phyloP scores from a whole-genome alignment of 2,888 invertebrate species.

The Sinelater perroti region DNA sequence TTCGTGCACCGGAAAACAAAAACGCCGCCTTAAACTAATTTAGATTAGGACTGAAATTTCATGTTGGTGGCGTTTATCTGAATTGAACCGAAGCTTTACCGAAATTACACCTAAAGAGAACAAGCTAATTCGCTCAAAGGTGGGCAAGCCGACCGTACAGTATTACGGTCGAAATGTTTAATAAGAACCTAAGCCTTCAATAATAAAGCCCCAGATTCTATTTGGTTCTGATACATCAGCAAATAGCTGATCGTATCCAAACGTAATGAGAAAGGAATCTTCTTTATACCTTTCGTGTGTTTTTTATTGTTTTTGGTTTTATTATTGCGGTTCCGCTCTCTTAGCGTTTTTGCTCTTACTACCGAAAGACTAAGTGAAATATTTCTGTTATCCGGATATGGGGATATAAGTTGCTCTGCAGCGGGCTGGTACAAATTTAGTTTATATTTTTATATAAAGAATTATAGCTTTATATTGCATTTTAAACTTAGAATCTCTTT shows the following conservation, averaged over 20 bases:
- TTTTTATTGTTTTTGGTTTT: constrained; percentile 36
- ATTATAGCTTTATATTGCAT: too few species aligned
- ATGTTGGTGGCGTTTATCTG: constrained; percentile 11
- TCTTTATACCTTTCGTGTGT: constrained; percentile 31
- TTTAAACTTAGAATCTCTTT: too few species aligned
- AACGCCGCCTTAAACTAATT: neutral
- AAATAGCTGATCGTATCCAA: constrained; percentile 31
- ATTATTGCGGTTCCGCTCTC: constrained; percentile 29
- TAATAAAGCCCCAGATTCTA: constrained; percentile 35
- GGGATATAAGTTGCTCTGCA: too few species aligned
- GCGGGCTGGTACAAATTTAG: too few species aligned
- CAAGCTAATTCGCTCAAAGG: constrained; percentile 30
- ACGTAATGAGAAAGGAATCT: constrained; percentile 34
- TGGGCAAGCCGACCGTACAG: constrained; percentile 22
- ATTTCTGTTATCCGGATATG: too few species aligned
- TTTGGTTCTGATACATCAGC: constrained; percentile 38
- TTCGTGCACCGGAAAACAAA: too few species aligned
- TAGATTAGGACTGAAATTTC: neutral
- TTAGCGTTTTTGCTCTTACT: too few species aligned
- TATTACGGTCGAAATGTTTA: constrained; percentile 36
- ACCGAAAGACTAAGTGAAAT: too few species aligned
- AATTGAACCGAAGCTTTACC: constrained; percentile 23
- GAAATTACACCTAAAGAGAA: constrained; percentile 20
- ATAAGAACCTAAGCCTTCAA: constrained; percentile 33
- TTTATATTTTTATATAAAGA: too few species aligned